Evolutionary conservation across 2,113 vertebrate genomes (phyloP), one percentile per base, ranked within the genome.

Genomic region (Tonatia bakeri): DNA sequence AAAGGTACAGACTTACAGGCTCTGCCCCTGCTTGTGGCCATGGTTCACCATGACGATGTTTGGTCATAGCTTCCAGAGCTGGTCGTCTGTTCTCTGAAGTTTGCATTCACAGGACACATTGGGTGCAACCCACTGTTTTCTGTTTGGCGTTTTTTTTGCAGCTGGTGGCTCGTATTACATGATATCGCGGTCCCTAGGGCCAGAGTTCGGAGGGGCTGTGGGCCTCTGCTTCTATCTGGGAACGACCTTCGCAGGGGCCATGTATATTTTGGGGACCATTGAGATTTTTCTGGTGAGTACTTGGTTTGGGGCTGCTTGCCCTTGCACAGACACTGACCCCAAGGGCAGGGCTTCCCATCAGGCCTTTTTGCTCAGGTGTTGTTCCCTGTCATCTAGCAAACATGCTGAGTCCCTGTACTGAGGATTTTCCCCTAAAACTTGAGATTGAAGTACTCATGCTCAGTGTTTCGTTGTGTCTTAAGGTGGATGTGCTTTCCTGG

Each of bases 151-250:
- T 8, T 12, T 52, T 26, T 87, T 98, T 76, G 61, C 95, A 99
- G 99, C 99, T 82, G 99, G 99, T 22, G 99, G 99, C n/a, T 99
- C 99, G 7, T 99, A 99, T 97, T 99, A 99, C 98, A 99, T 99
- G 99, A 99, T 99, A 69, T 99, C 99, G 50, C 99, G 99, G 86
- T 99, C 99, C 0, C 98, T 99, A 98, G 99, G 99, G 28, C 99
- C 99, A 0, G 99, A 99, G 97, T 99, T 99, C 82, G 99, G 99
- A 82, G 99, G 99, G 22, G 99, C 99, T 1, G 99, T 99, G 43
- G 99, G 99, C 69, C 99, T 99, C 97, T 99, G 99, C 98, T 99
- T 99, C 98, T 99, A 99, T 92, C 97, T 99, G 97, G 99, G 99
- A 94, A 99, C 99, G 70, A 99, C 99, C 0, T 99, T 98, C 24